These are phyloP conservation scores for Lamellibrachia satsuma DNA, from an alignment of 2,888 invertebrate genomes.

Conservation along the genomic window DNA sequence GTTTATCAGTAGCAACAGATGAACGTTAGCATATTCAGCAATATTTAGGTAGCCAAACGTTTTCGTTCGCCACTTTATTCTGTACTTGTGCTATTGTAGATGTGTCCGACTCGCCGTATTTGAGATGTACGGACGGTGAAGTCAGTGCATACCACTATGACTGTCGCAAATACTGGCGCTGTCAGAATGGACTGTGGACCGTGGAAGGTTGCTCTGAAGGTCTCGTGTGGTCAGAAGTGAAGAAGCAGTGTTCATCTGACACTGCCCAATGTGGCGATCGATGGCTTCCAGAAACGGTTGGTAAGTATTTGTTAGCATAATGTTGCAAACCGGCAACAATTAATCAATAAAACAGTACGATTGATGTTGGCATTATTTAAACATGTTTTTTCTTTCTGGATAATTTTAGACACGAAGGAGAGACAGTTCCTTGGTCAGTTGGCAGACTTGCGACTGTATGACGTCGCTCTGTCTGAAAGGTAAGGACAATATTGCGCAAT, in stretches of 20 bases:
- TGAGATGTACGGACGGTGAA: neutral
- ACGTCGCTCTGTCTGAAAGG: too few species aligned
- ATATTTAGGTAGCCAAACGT: neutral
- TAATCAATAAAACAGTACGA: too few species aligned
- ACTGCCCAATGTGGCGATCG: neutral
- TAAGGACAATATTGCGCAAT: too few species aligned
- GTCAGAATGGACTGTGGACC: neutral
- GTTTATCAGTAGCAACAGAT: too few species aligned
- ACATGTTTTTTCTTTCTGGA: too few species aligned
- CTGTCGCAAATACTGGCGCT: slow-evolving; percentile 4
- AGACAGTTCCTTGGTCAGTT: too few species aligned
- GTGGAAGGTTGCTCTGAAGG: neutral
- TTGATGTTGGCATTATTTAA: too few species aligned
- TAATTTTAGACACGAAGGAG: too few species aligned
- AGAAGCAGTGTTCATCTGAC: neutral
- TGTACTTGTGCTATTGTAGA: neutral
- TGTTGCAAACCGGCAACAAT: too few species aligned
- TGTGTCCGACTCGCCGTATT: slow-evolving; percentile 1
- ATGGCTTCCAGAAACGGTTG: neutral
- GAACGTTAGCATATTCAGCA: neutral
- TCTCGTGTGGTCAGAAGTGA: neutral
- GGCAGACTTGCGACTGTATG: too few species aligned
- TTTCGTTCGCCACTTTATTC: neutral
- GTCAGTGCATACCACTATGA: neutral
- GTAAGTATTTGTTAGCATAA: neutral